Conservation (phyloP, 2,113 vertebrate species). For the Caretta caretta region DNA sequence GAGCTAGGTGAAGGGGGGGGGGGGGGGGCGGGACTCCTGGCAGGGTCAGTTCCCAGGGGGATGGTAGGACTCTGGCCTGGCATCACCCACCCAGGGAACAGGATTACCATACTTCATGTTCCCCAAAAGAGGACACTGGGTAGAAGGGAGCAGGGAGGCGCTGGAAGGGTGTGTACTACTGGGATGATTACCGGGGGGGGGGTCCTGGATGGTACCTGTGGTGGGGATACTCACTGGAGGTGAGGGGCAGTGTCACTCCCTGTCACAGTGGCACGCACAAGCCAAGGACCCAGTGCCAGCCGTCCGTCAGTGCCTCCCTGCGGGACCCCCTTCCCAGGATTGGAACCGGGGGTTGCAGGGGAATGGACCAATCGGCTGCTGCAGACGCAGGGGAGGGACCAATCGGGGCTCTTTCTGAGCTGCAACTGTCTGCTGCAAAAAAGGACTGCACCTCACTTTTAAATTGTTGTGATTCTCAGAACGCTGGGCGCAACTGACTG, state of each 20-base stretch:
- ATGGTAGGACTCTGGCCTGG: neutral
- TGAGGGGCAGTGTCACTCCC: constrained; percentile 49
- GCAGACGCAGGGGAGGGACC: too few relatives aligned
- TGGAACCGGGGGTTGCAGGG: too few relatives aligned
- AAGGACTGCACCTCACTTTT: too few relatives aligned
- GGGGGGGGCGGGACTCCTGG: too few relatives aligned
- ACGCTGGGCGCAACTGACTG: neutral
- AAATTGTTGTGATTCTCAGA: neutral
- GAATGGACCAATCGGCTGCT: too few relatives aligned
- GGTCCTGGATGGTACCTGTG: neutral
- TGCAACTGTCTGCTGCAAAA: too few relatives aligned
- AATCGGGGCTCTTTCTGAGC: too few relatives aligned
- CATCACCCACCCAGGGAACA: neutral
- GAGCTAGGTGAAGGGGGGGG: too few relatives aligned
- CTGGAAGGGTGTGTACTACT: neutral
- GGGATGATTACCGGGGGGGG: constrained; percentile 34
- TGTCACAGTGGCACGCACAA: neutral
- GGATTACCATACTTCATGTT: neutral
- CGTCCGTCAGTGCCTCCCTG: neutral
- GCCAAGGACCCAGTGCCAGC: neutral
- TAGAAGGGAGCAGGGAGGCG: neutral
- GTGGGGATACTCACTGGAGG: neutral
- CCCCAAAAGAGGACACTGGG: neutral
- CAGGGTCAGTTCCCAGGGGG: neutral
- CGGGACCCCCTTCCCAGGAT: neutral